Evolutionary conservation across 2,113 vertebrate genomes (phyloP), one percentile per base, ranked within the genome.

Genomic region (Caloenas nicobarica): DNA sequence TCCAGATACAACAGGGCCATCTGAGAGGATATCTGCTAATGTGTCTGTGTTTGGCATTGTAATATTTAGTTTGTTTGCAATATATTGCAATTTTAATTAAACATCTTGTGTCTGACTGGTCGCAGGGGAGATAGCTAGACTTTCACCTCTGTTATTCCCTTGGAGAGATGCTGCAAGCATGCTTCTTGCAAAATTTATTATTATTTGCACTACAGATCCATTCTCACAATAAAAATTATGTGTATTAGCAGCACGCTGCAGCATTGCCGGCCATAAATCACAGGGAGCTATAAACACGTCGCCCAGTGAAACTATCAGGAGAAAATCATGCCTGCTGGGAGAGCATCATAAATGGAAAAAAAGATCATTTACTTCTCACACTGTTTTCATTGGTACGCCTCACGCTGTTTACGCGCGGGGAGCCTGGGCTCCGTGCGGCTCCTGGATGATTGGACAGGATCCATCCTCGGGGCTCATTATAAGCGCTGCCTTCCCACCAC

Each of bases 231-330:
- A 58, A 92, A 89, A 83, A 28, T 34, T 7, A 25, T 0, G 25
- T 3, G 34, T 1, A 22, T 36, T 61, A 76, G 66, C 93, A 57
- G 79, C 38, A 1, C 3, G 60, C 81, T 7, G 51, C 77, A 25
- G 81, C 65, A 8, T 1, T 15, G 71, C 31, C 88, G 25, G 88
- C 74, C 94, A 60, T 94, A 90, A 96, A 94, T 96, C 96, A 88
- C 72, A 13, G 46, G n/a, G 36, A 81, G 80, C 76, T 26, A 48
- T 81, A 92, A 96, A 95, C 36, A 40, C 9, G 46, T 70, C 64
- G 5, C 80, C 81, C 88, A 46, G 46, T 46, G 40, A 33, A 94
- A 46, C 46, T 3, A 6, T 14, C 64, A 17, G 86, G 36, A 73
- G 92, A 23, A 28, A 60, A 58, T 2, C 28, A 11, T 66, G 68